Conservation (phyloP, 2,113 vertebrate species). For the Sapajus apella region DNA sequence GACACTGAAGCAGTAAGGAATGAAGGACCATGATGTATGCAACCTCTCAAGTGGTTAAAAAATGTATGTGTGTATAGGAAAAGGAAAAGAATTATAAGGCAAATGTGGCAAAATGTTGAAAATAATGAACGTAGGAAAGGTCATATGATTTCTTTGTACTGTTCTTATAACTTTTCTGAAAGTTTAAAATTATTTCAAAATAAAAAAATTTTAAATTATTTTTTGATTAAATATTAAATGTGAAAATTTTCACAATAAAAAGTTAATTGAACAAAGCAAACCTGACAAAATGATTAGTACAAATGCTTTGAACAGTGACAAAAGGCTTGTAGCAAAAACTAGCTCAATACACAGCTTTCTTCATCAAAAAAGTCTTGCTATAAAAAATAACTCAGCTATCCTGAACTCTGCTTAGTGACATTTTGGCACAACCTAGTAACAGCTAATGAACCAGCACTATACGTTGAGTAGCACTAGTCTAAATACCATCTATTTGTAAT, state of each 20-base stretch:
- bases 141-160: not conserved
- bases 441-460: not conserved
- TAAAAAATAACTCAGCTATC: not conserved
- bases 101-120: not conserved
- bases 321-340: not conserved
- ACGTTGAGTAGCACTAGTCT: not conserved
- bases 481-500: not conserved
- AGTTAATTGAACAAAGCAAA: conserved; percentile 40
- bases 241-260: conserved; percentile 34
- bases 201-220: not conserved
- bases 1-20: not conserved
- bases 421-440: not conserved
- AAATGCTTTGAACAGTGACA: not conserved
- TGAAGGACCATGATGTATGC: not conserved
- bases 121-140: not conserved
- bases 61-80: not conserved
- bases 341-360: not conserved
- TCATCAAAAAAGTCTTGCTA: not conserved
- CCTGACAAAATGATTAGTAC: not conserved
- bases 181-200: conserved; percentile 47
- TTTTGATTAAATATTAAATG: conserved; percentile 9
- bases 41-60: not conserved
- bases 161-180: not conserved
- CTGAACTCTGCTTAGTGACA: not conserved
- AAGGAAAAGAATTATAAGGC: not conserved